A percentile compares a stretch with the other conserved stretches of the same genome.
phyloP scores from a whole-genome alignment of 2,888 invertebrate species.

The Mythimna ferrago region DNA sequence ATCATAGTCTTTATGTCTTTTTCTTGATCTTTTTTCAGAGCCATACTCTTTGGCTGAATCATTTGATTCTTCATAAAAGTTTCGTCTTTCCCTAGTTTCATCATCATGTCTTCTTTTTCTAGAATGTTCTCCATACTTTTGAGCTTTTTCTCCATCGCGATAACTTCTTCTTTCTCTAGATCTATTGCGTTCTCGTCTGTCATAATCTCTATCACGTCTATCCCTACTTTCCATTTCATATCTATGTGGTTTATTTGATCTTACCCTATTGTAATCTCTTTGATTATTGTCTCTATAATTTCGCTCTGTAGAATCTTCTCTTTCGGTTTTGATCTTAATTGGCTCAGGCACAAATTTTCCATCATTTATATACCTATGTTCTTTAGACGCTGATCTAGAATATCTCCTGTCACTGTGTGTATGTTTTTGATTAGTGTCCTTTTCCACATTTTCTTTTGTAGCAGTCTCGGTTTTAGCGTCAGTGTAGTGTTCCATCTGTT shows the following conservation, averaged over 20 bases:
- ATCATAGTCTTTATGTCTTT: background rate
- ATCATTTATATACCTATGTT: conserved; percentile 27
- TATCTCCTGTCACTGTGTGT: conserved; percentile 1
- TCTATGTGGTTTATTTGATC: conserved; percentile 17
- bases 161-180: conserved; percentile 28
- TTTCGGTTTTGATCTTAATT: conserved; percentile 35
- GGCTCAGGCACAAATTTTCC: conserved; percentile 34
- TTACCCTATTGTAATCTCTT: conserved; percentile 26
- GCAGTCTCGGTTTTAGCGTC: conserved; percentile 37
- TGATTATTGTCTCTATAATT: background rate
- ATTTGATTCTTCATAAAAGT: conserved; percentile 7
- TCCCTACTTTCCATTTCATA: conserved; percentile 20
- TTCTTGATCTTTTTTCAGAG: conserved; percentile 16
- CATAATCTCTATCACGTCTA: conserved; percentile 22
- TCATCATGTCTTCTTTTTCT: conserved; percentile 33
- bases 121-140: conserved; percentile 16
- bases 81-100: conserved; percentile 1
- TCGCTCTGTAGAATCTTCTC: conserved; percentile 21
- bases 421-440: conserved; percentile 6
- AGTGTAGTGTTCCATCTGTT: conserved; percentile 69
- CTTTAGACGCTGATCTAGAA: conserved; percentile 9
- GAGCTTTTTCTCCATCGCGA: conserved; percentile 3
- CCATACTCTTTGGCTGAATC: conserved; percentile 9
- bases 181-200: conserved; percentile 17
- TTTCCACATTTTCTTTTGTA: conserved; percentile 9